These are phyloP conservation scores for Petroica traversi DNA, from an alignment of 2,113 vertebrate species.

Conservation along the genomic window DNA sequence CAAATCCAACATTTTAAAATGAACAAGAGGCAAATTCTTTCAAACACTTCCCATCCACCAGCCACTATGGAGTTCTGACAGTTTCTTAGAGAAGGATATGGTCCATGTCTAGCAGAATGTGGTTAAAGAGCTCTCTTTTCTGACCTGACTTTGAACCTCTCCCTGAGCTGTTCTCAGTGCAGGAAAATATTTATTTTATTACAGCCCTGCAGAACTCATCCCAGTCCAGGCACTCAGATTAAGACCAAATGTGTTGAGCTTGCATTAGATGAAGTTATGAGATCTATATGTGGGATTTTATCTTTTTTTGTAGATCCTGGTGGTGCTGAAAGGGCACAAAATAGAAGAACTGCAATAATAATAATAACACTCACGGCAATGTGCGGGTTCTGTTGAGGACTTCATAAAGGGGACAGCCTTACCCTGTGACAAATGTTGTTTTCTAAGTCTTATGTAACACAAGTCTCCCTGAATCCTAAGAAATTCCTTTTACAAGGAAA, in stretches of 20 bases:
- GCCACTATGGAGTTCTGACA: background rate
- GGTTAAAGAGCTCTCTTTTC: constrained; percentile 9
- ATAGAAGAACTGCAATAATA: background rate
- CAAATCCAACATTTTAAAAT: background rate
- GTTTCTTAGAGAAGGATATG: background rate
- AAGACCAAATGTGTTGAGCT: constrained; percentile 36
- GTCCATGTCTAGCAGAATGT: background rate
- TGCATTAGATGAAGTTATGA: background rate
- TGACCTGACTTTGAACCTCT: constrained; percentile 73
- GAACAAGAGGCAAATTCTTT: background rate
- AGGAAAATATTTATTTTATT: constrained; percentile 72
- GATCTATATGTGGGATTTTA: background rate
- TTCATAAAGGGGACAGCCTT: constrained; percentile 25
- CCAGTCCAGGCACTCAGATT: constrained; percentile 21
- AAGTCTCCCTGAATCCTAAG: constrained; percentile 11
- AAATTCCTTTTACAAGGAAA: constrained; percentile 61
- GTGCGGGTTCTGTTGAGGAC: background rate
- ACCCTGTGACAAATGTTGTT: constrained; percentile 20
- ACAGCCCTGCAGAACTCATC: constrained; percentile 26
- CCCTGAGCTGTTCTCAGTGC: background rate
- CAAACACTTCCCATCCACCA: background rate
- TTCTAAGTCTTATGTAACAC: constrained; percentile 16
- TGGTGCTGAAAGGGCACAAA: background rate
- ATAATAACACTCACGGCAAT: background rate
- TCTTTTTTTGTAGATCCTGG: background rate